Base-by-base conservation (phyloP, 37 sponge, comb jelly and placozoan genomes). In the Ianthella basta region DNA sequence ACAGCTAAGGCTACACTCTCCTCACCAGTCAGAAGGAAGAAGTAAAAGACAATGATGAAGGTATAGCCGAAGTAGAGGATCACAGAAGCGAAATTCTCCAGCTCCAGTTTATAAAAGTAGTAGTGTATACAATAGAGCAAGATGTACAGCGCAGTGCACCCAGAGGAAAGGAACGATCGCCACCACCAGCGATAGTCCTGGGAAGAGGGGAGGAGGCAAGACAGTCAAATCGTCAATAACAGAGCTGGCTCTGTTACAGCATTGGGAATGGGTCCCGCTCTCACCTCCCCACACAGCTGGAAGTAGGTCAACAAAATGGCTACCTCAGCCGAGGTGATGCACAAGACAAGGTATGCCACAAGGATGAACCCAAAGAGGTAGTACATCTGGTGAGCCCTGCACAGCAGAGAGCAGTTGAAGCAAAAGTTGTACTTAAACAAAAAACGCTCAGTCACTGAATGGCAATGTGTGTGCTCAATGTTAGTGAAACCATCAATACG, bases 311-410 rank as follows among this genome's bases (percentile, higher is more conserved):
- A 90, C 60, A 99, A 91, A 56, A 99, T 89, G 80, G 96, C 86
- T 23, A 96, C 97, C 82, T 97, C 94, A 29, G 89, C 84, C 85
- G 96, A 97, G 57, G 93, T 95, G 61, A 99, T 82, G 20, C 91
- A 59, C 63, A 99, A 81, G 32, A 99, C 80, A 20, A 95, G 33
- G 83, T 91, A 95, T 18, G 99, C 96, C 60, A 99, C 80, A 66
- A 97, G 90, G 53, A 99, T 88, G 85, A 99, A 99, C 55, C 99
- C 98, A 91, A 99, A 99, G 96, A 99, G 95, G 96, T 99, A 99
- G 87, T 95, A 99, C 81, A 91, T 97, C 82, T 92, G 92, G 44
- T 98, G 97, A 39, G 94, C 85, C 98, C 98, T 98, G 82, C 2
- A 30, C 34, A 14, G 37, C 6, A 44, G 50, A 8, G 50, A 44